phyloP scores from a whole-genome alignment of 2,888 invertebrate genomes.

The Dioctria linearis region DNA sequence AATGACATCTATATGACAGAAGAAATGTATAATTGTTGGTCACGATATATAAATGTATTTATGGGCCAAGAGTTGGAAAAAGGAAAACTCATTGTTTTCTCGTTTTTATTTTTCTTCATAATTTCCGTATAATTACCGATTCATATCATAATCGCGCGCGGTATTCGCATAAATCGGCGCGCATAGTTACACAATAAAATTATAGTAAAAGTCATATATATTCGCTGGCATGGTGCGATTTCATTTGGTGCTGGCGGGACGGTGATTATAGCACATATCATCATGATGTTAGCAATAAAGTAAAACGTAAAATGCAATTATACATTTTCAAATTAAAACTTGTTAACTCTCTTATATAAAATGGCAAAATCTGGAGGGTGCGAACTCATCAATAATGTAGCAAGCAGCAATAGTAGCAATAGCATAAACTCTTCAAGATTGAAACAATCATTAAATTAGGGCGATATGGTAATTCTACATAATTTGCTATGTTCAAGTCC shows the following conservation, averaged over 20 bases:
- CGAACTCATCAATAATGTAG: not conserved
- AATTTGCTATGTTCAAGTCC: not conserved
- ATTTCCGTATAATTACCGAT: constrained; percentile 2
- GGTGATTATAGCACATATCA: too few species aligned
- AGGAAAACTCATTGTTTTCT: not conserved
- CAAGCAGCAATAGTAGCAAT: too few species aligned
- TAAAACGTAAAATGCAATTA: not conserved
- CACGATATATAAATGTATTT: not conserved
- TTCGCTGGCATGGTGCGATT: too few species aligned
- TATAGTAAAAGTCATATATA: not conserved
- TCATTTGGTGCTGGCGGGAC: too few species aligned
- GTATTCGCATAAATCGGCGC: not conserved
- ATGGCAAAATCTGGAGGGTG: not conserved
- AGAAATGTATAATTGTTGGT: constrained; percentile 13
- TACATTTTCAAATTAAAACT: constrained; percentile 8
- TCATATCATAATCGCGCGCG: constrained; percentile 1
- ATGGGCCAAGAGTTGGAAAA: not conserved
- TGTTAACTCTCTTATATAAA: not conserved
- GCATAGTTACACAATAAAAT: not conserved
- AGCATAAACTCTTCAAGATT: not conserved
- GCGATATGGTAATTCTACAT: too few species aligned
- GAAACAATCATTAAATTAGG: not conserved
- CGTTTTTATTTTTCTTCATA: not conserved
- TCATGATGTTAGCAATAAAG: not conserved
- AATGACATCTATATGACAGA: not conserved